Conservation (phyloP, 2,113 vertebrate genomes). For the Oncorhynchus gorbuscha region DNA sequence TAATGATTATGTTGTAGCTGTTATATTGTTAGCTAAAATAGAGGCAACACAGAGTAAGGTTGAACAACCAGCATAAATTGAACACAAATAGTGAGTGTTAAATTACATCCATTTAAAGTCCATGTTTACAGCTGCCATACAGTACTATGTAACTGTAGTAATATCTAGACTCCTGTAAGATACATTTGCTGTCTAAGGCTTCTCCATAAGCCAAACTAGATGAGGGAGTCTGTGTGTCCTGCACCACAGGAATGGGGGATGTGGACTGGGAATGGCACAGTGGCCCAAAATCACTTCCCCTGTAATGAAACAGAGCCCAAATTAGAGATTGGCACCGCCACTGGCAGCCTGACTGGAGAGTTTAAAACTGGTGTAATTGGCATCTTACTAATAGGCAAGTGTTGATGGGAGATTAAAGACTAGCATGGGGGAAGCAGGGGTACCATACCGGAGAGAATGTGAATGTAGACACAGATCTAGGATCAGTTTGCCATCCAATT, state of each 20-base stretch:
- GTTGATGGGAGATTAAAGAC: slow-evolving; percentile 66
- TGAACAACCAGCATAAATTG: too few species aligned
- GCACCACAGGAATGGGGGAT: slow-evolving; percentile 43
- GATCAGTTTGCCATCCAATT: slow-evolving; percentile 10
- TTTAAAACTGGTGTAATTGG: slow-evolving; percentile 73
- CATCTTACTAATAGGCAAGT: slow-evolving; percentile 65
- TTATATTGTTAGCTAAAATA: too few species aligned
- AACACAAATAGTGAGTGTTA: too few species aligned
- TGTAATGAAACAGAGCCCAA: slow-evolving; percentile 40
- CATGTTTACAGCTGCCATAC: not conserved
- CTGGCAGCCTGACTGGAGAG: slow-evolving; percentile 39
- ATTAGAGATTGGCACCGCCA: slow-evolving; percentile 60
- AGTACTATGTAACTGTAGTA: not conserved
- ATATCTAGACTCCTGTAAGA: not conserved
- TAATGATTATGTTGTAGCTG: too few species aligned
- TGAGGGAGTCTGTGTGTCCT: not conserved
- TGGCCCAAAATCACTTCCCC: slow-evolving; percentile 48
- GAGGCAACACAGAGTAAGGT: too few species aligned
- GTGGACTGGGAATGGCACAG: slow-evolving; percentile 8
- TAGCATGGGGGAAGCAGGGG: slow-evolving; percentile 1
- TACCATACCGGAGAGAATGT: not conserved
- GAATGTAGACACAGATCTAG: slow-evolving; percentile 5
- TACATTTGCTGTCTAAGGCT: not conserved
- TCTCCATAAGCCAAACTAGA: not conserved
- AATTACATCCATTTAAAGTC: too few species aligned